These are phyloP conservation scores for Tuta absoluta DNA, from an alignment of 2,888 invertebrate species.

Conservation along the genomic window DNA sequence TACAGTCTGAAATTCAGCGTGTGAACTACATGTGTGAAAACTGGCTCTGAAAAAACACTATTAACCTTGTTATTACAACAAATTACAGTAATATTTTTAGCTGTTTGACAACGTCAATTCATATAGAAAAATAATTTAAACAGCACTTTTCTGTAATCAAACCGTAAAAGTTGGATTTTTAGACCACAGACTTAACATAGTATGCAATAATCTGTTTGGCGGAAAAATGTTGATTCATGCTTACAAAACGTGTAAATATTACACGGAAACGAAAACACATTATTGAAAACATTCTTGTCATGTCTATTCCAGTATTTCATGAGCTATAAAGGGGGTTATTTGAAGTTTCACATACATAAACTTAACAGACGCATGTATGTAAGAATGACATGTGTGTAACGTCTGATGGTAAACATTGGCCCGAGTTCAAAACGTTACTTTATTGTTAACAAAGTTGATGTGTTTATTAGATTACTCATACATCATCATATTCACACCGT, in stretches of 20 bases:
- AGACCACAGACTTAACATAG: too few species aligned
- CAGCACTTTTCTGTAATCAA: too few species aligned
- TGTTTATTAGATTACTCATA: not conserved
- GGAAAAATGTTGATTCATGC: too few species aligned
- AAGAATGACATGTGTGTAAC: slow-evolving; percentile 1
- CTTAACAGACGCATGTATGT: not conserved
- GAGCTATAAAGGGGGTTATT: not conserved
- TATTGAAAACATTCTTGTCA: not conserved
- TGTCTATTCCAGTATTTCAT: not conserved
- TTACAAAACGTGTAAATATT: not conserved
- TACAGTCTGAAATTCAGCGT: too few species aligned
- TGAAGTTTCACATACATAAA: not conserved
- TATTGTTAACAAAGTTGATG: not conserved
- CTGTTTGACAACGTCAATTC: too few species aligned
- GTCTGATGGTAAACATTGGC: slow-evolving; percentile 4
- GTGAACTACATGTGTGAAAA: too few species aligned
- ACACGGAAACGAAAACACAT: not conserved
- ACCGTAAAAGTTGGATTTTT: too few species aligned
- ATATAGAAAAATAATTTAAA: too few species aligned
- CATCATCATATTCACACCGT: not conserved
- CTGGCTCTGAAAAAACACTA: too few species aligned
- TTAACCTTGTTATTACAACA: too few species aligned
- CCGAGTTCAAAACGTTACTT: not conserved
- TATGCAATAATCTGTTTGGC: too few species aligned
- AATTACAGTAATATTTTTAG: too few species aligned